Conservation (phyloP, 2,888 invertebrate genomes). For the Vesta saturnalis region DNA sequence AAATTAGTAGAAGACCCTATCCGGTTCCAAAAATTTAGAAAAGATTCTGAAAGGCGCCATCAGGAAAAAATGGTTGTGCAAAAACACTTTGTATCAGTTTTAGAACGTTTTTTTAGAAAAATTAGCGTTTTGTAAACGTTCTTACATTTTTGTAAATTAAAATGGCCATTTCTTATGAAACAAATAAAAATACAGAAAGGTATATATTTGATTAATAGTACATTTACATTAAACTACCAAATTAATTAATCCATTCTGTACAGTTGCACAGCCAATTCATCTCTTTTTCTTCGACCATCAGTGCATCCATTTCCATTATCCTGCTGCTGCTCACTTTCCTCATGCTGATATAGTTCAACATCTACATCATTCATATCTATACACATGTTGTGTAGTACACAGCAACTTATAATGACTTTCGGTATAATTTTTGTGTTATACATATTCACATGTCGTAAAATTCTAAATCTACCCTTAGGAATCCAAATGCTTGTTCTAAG, state of each 20-base stretch:
- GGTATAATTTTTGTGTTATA: too few relatives aligned
- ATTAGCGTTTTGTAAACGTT: not conserved
- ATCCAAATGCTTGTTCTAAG: too few relatives aligned
- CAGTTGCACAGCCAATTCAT: not conserved
- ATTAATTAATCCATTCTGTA: not conserved
- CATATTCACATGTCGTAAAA: not conserved
- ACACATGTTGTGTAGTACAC: constrained; percentile 4
- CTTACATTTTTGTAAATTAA: too few relatives aligned
- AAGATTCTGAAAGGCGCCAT: too few relatives aligned
- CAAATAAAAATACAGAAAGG: not conserved
- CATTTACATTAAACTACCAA: too few relatives aligned
- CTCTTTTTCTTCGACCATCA: too few relatives aligned
- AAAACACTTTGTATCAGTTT: too few relatives aligned
- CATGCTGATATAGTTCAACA: constrained; percentile 3
- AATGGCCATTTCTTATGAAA: too few relatives aligned
- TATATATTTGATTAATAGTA: not conserved
- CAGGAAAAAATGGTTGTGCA: too few relatives aligned
- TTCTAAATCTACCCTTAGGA: not conserved
- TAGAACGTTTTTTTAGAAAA: not conserved
- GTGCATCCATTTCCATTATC: not conserved
- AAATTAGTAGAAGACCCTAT: not conserved
- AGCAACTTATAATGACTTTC: not conserved
- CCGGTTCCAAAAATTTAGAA: not conserved
- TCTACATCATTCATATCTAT: too few relatives aligned
- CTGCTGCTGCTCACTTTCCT: not conserved